A percentile compares a stretch with the other conserved stretches of the same genome.
phyloP scores from a whole-genome alignment of 1,140 invertebrate species.

The Heliothis virescens region DNA sequence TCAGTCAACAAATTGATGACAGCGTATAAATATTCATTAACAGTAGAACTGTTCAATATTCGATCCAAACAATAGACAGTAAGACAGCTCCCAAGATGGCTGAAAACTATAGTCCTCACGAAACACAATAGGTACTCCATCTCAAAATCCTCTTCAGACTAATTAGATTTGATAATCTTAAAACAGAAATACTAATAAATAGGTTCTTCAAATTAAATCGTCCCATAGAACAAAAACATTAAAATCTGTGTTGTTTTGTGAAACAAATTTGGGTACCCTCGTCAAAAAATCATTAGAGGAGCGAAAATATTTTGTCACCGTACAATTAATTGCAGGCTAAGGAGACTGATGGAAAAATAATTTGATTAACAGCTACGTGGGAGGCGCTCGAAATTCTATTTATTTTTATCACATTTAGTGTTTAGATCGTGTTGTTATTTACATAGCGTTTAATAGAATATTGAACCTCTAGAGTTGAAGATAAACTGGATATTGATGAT shows the following conservation, averaged over 20 bases:
- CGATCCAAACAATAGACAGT: no score
- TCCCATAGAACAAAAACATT: slow-evolving; percentile 17
- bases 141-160: not conserved
- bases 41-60: no score
- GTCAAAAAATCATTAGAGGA: slow-evolving; percentile 46
- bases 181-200: slow-evolving; percentile 17
- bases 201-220: slow-evolving; percentile 14
- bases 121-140: not conserved
- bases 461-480: not conserved
- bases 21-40: no score
- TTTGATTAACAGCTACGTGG: slow-evolving; percentile 28
- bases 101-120: not conserved
- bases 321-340: slow-evolving; percentile 46
- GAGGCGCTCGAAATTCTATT: slow-evolving; percentile 3
- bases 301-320: slow-evolving; percentile 43
- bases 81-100: no score
- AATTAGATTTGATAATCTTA: slow-evolving; percentile 16
- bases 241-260: slow-evolving; percentile 50
- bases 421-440: not conserved
- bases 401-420: slow-evolving; percentile 25
- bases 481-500: not conserved
- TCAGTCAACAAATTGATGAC: no score
- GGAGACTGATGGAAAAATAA: slow-evolving; percentile 48
- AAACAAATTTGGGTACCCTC: slow-evolving; percentile 35
- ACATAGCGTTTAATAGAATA: not conserved